A percentile compares a stretch with the other conserved stretches of the same genome.
Evolutionary conservation across 2,797 vertebrate species (phyloP).

Genomic region (Harpagifer antarcticus): DNA sequence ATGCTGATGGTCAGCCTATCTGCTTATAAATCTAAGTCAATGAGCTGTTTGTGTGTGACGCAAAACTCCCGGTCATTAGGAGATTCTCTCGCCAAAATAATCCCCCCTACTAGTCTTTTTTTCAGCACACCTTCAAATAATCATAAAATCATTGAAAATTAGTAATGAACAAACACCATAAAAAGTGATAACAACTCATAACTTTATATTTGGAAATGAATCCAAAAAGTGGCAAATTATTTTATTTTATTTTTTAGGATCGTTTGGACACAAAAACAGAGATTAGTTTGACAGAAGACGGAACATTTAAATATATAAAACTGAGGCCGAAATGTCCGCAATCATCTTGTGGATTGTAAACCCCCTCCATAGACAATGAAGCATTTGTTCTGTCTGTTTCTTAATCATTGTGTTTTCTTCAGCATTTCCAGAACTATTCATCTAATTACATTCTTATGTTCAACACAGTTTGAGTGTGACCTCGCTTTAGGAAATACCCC

Average conservation of each 20-base stretch:
- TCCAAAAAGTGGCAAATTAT: neutral
- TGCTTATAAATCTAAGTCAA: conserved; percentile 60
- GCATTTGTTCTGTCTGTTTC: neutral
- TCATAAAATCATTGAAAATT: neutral
- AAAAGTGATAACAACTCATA: neutral
- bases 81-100: conserved; percentile 52
- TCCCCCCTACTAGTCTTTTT: neutral
- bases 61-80: conserved; percentile 23
- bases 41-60: conserved; percentile 52
- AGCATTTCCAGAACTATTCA: conserved; percentile 13
- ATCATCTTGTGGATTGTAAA: neutral
- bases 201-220: neutral
- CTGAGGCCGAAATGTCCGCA: neutral
- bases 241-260: neutral
- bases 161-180: neutral
- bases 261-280: neutral
- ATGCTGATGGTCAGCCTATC: conserved; percentile 72
- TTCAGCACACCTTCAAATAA: neutral
- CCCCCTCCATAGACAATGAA: neutral
- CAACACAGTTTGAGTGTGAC: conserved; percentile 31
- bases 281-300: neutral
- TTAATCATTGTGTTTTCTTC: neutral
- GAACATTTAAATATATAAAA: neutral
- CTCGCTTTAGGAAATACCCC: conserved; percentile 36
- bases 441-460: conserved; percentile 14